A percentile compares a stretch with the other conserved stretches of the same genome.
phyloP scores from a whole-genome alignment of 2,797 vertebrate genomes.

The Gastrophryne carolinensis region DNA sequence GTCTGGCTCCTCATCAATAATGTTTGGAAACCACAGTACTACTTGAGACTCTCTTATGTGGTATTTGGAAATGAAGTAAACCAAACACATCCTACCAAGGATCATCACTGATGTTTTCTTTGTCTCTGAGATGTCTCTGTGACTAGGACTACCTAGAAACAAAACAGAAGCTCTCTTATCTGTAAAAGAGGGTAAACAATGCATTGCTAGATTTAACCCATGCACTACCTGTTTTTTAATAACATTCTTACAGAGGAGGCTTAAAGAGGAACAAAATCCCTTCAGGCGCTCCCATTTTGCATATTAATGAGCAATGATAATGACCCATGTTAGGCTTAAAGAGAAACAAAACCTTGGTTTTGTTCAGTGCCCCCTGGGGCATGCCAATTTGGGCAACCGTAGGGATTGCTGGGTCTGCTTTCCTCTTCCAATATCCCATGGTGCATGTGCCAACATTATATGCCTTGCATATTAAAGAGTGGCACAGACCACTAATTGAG shows the following conservation, averaged over 20 bases:
- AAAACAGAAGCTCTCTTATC: constrained; percentile 57
- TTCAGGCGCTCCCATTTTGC: too few species aligned
- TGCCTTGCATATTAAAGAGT: too few species aligned
- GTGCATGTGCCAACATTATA: too few species aligned
- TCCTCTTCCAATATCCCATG: too few species aligned
- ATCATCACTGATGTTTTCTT: constrained; percentile 55
- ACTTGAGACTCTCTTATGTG: constrained; percentile 52
- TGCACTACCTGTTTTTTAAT: not conserved
- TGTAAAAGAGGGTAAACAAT: not conserved
- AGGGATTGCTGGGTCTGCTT: too few species aligned
- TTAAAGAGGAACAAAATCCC: too few species aligned
- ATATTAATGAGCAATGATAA: too few species aligned
- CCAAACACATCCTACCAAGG: constrained; percentile 52
- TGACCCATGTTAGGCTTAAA: too few species aligned
- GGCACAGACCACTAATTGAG: too few species aligned
- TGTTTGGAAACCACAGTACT: constrained; percentile 53
- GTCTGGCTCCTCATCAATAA: constrained; percentile 65
- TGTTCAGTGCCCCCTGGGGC: too few species aligned
- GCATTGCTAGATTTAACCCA: constrained; percentile 3
- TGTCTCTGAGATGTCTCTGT: constrained; percentile 48
- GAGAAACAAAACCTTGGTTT: not conserved
- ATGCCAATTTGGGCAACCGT: too few species aligned
- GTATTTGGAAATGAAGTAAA: constrained; percentile 59
- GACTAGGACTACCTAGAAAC: constrained; percentile 51
- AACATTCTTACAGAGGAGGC: too few species aligned